These are phyloP conservation scores for Tetranychus truncatus DNA, from an alignment of 2,888 invertebrate species.

Conservation along the genomic window DNA sequence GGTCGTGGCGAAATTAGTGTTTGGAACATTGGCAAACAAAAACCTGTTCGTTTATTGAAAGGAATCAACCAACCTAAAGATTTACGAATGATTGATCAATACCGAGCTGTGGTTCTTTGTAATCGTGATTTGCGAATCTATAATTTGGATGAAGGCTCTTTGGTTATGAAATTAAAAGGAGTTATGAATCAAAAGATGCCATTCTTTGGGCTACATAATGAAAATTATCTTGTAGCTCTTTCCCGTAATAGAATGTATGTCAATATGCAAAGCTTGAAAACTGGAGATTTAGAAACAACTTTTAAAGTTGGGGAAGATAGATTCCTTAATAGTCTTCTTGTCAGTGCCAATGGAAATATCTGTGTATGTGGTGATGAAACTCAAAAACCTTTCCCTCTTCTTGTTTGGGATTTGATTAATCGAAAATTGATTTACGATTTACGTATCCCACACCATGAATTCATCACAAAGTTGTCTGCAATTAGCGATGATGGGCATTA, in stretches of 20 bases:
- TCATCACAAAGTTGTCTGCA: slow-evolving; percentile 59
- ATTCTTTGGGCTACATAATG: slow-evolving; percentile 63
- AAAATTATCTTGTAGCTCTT: slow-evolving; percentile 57
- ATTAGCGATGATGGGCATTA: slow-evolving; percentile 61
- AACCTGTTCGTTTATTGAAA: slow-evolving; percentile 44
- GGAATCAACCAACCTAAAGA: slow-evolving; percentile 59
- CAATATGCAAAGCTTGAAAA: slow-evolving; percentile 62
- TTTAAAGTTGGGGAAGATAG: slow-evolving; percentile 71
- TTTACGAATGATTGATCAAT: slow-evolving; percentile 50
- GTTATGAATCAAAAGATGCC: slow-evolving; percentile 88
- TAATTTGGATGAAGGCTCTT: slow-evolving; percentile 52
- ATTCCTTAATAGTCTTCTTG: slow-evolving; percentile 65
- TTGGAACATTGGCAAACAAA: slow-evolving; percentile 51
- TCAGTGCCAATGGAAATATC: slow-evolving; percentile 68
- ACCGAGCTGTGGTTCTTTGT: slow-evolving; percentile 56
- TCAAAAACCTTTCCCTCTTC: slow-evolving; percentile 69
- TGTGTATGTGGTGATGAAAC: slow-evolving; percentile 79
- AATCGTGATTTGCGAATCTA: slow-evolving; percentile 59
- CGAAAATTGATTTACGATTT: slow-evolving; percentile 67
- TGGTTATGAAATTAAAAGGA: slow-evolving; percentile 49
- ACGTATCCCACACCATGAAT: slow-evolving; percentile 71
- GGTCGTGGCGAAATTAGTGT: slow-evolving; percentile 57
- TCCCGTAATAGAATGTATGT: slow-evolving; percentile 74
- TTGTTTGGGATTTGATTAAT: slow-evolving; percentile 70
- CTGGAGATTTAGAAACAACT: slow-evolving; percentile 61